A percentile compares a stretch with the other conserved stretches of the same genome.
These are phyloP conservation scores for Drymodes brunneopygia DNA, from an alignment of 2,113 vertebrate species.

Conservation along the genomic window DNA sequence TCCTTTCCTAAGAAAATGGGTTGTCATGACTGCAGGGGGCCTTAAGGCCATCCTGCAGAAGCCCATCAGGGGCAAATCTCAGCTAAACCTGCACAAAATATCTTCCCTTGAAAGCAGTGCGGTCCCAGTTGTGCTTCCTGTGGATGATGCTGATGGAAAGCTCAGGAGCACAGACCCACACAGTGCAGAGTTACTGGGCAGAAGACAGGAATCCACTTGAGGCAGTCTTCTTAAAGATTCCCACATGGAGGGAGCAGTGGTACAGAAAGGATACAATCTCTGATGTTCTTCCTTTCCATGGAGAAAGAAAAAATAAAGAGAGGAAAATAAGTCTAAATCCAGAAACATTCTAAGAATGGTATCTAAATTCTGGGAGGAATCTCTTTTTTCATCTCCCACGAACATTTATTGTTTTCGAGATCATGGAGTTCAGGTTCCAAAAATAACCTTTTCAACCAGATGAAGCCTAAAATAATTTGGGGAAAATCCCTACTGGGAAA, in stretches of 20 bases:
- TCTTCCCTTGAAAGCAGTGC: background rate
- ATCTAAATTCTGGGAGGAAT: background rate
- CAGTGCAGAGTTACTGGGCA: background rate
- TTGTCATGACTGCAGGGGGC: background rate
- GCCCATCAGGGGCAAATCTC: background rate
- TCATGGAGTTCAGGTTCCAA: background rate
- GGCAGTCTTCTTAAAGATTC: background rate
- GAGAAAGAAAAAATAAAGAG: background rate
- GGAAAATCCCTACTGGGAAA: background rate
- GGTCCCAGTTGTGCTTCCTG: background rate
- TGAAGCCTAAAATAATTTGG: background rate
- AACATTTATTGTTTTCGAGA: background rate
- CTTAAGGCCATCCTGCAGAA: background rate
- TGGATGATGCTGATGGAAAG: background rate
- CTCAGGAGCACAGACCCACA: background rate
- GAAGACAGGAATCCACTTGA: background rate
- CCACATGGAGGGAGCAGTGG: background rate
- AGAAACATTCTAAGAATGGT: background rate
- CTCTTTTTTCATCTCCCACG: background rate
- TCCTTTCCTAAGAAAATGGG: background rate
- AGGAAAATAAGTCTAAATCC: background rate
- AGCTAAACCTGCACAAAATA: background rate
- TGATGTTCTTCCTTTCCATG: conserved; percentile 26
- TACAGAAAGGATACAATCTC: conserved; percentile 64
- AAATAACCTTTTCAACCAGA: background rate